These are phyloP conservation scores for Tanypteryx hageni DNA, from an alignment of 2,888 invertebrate species.

Conservation along the genomic window DNA sequence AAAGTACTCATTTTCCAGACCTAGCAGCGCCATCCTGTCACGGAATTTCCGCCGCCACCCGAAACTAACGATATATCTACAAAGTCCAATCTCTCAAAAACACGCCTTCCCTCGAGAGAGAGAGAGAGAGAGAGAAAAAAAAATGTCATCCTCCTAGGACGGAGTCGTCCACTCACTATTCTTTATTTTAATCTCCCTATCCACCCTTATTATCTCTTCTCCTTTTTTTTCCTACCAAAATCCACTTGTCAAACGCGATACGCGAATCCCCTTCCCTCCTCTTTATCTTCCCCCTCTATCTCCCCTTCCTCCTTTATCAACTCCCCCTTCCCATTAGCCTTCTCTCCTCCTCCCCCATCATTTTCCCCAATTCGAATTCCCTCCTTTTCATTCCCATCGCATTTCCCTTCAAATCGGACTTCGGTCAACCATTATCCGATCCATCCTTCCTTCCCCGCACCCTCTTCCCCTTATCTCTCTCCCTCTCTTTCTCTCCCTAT, in stretches of 20 bases:
- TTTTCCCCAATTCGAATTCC: constrained; percentile 8
- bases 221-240: neutral
- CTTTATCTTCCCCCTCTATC: neutral
- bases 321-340: neutral
- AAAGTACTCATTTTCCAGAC: neutral
- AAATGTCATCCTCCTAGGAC: constrained; percentile 20
- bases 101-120: constrained; percentile 34
- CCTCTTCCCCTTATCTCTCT: neutral
- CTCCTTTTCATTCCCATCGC: constrained; percentile 35
- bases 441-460: neutral
- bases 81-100: constrained; percentile 33
- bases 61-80: constrained; percentile 24
- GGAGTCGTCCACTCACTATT: constrained; percentile 21
- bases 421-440: constrained; percentile 31
- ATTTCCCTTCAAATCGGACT: constrained; percentile 24
- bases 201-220: constrained; percentile 5
- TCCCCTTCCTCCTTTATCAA: neutral
- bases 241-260: constrained; percentile 30
- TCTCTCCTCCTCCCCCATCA: neutral
- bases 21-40: neutral
- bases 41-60: neutral
- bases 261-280: neutral
- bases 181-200: constrained; percentile 22
- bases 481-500: neutral
- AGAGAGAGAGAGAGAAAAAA: neutral